phyloP scores from a whole-genome alignment of 2,797 vertebrate genomes.

The Megalops cyprinoides region DNA sequence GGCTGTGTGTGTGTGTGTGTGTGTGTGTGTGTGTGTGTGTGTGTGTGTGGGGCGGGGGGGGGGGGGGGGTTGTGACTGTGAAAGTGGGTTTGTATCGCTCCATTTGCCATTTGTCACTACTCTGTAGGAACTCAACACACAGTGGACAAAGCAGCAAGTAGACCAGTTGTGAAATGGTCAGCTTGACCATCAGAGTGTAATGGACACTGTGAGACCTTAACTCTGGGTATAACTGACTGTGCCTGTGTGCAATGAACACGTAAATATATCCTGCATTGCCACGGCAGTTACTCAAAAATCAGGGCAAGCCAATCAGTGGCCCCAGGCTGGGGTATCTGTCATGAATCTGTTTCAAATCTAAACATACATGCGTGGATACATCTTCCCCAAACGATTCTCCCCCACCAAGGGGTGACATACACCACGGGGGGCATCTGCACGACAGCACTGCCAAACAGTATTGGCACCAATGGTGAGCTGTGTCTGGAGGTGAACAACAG shows the following conservation, averaged over 20 bases:
- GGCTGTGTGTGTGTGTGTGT: slow-evolving; percentile 14
- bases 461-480: not conserved
- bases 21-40: slow-evolving; percentile 12
- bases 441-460: not conserved
- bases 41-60: too few relatives aligned
- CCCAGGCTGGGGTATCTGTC: not conserved
- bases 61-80: too few relatives aligned
- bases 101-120: too few relatives aligned
- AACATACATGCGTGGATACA: not conserved
- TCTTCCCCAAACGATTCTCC: not conserved
- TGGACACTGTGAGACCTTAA: not conserved
- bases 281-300: not conserved
- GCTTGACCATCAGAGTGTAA: not conserved
- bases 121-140: too few relatives aligned
- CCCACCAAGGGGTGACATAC: not conserved
- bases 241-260: too few relatives aligned
- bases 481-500: not conserved
- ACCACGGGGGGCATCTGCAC: not conserved
- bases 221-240: not conserved
- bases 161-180: not conserved
- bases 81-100: too few relatives aligned
- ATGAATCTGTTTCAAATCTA: not conserved
- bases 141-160: not conserved
- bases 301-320: not conserved
- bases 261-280: too few relatives aligned